Evolutionary conservation across 2,113 vertebrate species (phyloP), one percentile per base, ranked within the genome.

Genomic region (Lichenostomus cassidix): DNA sequence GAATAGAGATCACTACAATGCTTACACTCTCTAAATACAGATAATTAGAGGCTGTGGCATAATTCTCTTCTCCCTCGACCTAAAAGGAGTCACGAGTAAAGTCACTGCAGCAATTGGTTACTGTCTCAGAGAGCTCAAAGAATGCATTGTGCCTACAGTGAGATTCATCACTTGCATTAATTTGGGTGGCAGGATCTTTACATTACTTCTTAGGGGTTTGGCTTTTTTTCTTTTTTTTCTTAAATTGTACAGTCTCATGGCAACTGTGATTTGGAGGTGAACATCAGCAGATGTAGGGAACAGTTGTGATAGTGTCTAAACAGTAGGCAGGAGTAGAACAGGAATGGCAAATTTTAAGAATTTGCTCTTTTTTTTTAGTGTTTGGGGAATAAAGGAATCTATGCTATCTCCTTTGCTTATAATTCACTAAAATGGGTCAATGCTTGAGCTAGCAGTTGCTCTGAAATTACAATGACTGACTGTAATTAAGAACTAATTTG

Each of bases 401-500:
- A 12, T 39, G 71, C 62, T 74, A 73, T 80, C 71, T 94, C 24
- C 78, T 84, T 92, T 80, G 75, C 93, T 95, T 94, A 63, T 92
- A 89, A 93, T 94, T 96, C 92, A 89, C 85, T 95, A 90, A 96
- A 97, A 97, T 94, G 90, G 95, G 94, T 97, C 95, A 97, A 50
- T 79, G 93, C 71, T 90, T 89, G 75, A 96, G 92, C 88, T 95
- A 93, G 96, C 93, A 89, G 92, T 96, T 95, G 87, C 90, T 95
- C 94, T 92, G 93, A 94, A 96, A 95, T 96, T 89, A 95, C 95
- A 94, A 76, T 94, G 89, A 90, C 94, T 96, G 93, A 80, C 92
- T 93, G 90, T 97, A 97, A 97, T 97, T 97, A 96, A 95, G 96
- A 96, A 96, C 92, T 96, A 95, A 97, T 96, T 95, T 96, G 93